Percentiles rank a stretch among this genome's conserved stretches.
Conservation (phyloP, 1,140 invertebrate species). For the Formica exsecta region DNA sequence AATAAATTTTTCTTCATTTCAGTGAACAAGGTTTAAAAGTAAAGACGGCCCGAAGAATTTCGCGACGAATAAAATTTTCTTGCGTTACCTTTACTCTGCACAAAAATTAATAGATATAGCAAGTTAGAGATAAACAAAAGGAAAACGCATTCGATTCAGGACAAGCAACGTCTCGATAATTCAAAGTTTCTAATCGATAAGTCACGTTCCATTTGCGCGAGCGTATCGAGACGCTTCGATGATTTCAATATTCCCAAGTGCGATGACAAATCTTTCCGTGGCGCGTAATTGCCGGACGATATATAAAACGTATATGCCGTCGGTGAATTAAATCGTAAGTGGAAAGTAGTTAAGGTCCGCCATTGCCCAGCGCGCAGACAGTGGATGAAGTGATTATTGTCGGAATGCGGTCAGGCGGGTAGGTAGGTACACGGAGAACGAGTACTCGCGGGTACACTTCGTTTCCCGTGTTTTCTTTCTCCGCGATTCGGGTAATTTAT, state of each 20-base stretch:
- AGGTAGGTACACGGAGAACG: slow-evolving; percentile 43
- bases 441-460: slow-evolving; percentile 55
- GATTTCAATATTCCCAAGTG: slow-evolving; percentile 57
- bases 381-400: slow-evolving; percentile 64
- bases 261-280: slow-evolving; percentile 51
- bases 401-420: slow-evolving; percentile 63
- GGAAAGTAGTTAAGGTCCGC: slow-evolving; percentile 60
- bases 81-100: not conserved
- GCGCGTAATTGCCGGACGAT: slow-evolving; percentile 51
- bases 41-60: not conserved
- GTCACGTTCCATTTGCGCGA: slow-evolving; percentile 53
- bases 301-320: slow-evolving; percentile 52
- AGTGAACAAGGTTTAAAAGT: slow-evolving; percentile 16
- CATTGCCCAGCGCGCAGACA: slow-evolving; percentile 41
- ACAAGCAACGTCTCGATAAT: slow-evolving; percentile 8
- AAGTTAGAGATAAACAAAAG: not conserved
- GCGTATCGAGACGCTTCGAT: slow-evolving; percentile 44
- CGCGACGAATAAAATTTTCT: not conserved
- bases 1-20: slow-evolving; percentile 34
- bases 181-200: slow-evolving; percentile 57
- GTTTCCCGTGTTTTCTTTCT: slow-evolving; percentile 61
- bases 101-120: slow-evolving; percentile 50
- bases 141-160: not conserved
- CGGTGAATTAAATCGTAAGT: slow-evolving; percentile 62
- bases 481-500: slow-evolving; percentile 63